Conservation (phyloP, 2,113 vertebrate genomes). For the Himantopus leucocephalus region DNA sequence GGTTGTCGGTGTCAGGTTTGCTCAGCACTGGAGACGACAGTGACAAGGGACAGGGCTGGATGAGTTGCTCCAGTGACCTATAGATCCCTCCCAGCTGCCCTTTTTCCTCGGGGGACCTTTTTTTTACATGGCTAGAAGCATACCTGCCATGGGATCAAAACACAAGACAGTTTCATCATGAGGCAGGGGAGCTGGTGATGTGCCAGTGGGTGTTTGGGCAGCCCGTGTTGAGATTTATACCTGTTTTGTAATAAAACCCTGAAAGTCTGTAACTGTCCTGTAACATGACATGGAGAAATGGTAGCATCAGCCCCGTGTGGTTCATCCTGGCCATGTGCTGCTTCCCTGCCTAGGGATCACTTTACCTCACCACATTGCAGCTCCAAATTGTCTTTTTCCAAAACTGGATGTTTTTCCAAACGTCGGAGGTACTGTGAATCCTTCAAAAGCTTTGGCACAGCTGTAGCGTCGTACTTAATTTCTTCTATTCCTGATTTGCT, state of each 20-base stretch:
- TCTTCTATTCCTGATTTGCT: not conserved
- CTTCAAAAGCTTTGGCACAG: not conserved
- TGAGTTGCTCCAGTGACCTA: not conserved
- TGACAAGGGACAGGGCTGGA: not conserved
- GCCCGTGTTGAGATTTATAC: not conserved
- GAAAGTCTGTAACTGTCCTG: not conserved
- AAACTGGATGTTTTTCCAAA: not conserved
- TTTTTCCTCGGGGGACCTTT: not conserved
- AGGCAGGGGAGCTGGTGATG: not conserved
- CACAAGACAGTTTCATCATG: not conserved
- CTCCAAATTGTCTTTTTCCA: not conserved
- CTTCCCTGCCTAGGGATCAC: not conserved
- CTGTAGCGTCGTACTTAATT: not conserved
- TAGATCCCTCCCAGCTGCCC: not conserved
- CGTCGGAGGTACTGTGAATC: not conserved
- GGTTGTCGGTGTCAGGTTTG: not conserved
- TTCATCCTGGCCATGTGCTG: fast-evolving
- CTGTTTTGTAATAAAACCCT: not conserved
- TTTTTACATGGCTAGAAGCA: not conserved
- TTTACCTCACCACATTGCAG: not conserved
- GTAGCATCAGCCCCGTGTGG: not conserved
- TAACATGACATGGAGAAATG: not conserved
- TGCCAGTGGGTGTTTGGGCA: not conserved
- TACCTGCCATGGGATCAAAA: not conserved
- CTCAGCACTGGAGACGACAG: not conserved